Base-by-base conservation (phyloP, 2,113 vertebrate genomes). In the Catharus minimus region DNA sequence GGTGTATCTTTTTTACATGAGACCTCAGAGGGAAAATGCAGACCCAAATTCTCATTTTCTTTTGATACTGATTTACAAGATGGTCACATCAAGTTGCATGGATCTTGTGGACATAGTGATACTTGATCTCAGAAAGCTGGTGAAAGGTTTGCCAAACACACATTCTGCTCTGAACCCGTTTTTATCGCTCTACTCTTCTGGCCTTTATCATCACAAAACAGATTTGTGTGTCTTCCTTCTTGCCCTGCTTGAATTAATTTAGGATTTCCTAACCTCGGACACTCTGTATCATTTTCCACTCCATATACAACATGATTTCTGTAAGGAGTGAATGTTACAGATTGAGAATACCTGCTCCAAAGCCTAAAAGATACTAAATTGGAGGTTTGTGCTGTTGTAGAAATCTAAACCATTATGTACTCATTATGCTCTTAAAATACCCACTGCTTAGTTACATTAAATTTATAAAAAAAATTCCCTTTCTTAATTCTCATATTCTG, bases 111-210 rank as follows among this genome's bases (percentile, higher is more conserved):
- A 64, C 83, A 72, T 22, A 2, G 2, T 88, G 78, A 49, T 83
- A 28, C 64, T 38, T 80, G 64, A 94, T 97, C 97, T 98, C 97
- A 97, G 97, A 96, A 97, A 98, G 97, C 97, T 97, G 98, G 93
- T 95, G 73, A 85, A 87, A 86, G 22, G 21, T 81, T 50, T 26
- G 12, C 50, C 17, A 94, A 94, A 66, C 7, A 60, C 21, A 62
- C 5, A 16, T 88, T 72, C 38, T 60, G 5, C 32, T 88, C 62
- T 41, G 79, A 44, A 30, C 4, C 11, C 9, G 12, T 33, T 43
- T 60, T 88, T 47, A 68, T 7, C 12, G 46, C 16, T 64, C 28
- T 28, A 32, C 18, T 49, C 41, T 46, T 67, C 44, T 71, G 36
- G 5, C 38, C 33, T 76, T 81, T 11, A 14, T 69, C 20, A 50